These are phyloP conservation scores for Trichogramma evanescens DNA, from an alignment of 2,888 invertebrate genomes.

Conservation along the genomic window DNA sequence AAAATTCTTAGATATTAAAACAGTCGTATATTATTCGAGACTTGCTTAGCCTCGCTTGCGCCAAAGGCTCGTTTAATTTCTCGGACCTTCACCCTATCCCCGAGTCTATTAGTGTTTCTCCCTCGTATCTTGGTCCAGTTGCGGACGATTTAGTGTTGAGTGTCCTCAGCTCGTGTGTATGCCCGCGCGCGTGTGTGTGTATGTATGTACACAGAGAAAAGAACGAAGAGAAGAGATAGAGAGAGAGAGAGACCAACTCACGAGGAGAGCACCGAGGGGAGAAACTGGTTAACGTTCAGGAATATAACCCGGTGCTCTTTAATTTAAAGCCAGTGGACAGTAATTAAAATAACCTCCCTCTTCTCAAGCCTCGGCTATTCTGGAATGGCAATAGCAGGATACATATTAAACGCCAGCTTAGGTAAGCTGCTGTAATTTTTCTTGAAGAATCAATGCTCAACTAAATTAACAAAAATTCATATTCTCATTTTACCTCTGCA, in stretches of 20 bases:
- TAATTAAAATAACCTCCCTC: conserved; percentile 47
- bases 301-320: conserved; percentile 42
- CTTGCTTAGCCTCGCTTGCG: not conserved
- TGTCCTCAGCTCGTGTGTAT: no score
- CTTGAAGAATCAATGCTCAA: no score
- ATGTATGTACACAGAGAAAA: no score
- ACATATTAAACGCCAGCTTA: no score
- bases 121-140: conserved; percentile 36
- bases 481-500: no score
- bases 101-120: not conserved
- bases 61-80: conserved; percentile 35
- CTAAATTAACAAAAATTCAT: no score
- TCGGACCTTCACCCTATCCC: conserved; percentile 18
- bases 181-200: no score
- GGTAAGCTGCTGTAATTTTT: no score
- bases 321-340: conserved; percentile 46
- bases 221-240: no score
- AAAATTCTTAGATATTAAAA: conserved; percentile 13
- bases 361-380: conserved; percentile 34
- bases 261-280: conserved; percentile 21
- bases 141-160: conserved; percentile 35
- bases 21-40: no score
- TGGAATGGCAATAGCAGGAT: no score
- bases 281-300: conserved; percentile 39
- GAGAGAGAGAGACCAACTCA: no score